Percentiles rank a stretch among this genome's conserved stretches.
Conservation (phyloP, 2,797 vertebrate genomes). For the Peromyscus attwateri region DNA sequence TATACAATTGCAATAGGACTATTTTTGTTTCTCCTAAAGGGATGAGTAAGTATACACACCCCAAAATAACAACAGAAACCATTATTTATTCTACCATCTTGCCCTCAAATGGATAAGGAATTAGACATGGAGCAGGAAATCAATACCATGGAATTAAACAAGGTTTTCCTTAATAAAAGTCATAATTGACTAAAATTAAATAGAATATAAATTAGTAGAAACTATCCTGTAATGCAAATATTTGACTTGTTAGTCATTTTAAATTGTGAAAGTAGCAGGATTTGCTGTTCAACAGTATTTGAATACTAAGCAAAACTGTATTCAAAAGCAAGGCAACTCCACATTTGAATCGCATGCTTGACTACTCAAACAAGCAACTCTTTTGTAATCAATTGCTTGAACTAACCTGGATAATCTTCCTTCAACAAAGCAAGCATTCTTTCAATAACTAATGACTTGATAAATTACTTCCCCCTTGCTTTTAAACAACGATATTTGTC, state of each 20-base stretch:
- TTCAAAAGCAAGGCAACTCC: neutral
- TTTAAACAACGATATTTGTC: neutral
- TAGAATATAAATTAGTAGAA: neutral
- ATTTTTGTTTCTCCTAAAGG: neutral
- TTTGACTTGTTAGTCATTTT: neutral
- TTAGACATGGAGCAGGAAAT: neutral
- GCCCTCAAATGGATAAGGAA: neutral
- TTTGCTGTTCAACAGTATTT: neutral
- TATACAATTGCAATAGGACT: neutral
- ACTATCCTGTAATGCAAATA: neutral
- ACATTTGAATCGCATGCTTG: neutral
- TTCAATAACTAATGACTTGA: neutral
- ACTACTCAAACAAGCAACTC: neutral
- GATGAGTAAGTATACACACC: neutral
- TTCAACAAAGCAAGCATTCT: neutral
- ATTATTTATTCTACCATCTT: neutral
- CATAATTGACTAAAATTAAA: constrained; percentile 13
- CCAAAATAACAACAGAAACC: constrained; percentile 29
- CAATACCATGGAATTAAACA: constrained; percentile 36
- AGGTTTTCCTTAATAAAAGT: constrained; percentile 23
- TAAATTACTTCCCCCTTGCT: neutral
- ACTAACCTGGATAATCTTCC: neutral
- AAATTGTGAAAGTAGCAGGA: neutral
- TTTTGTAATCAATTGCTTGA: neutral
- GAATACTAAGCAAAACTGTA: neutral